Conservation (phyloP, 2,113 vertebrate genomes). For the Mesembrinibis cayennensis region DNA sequence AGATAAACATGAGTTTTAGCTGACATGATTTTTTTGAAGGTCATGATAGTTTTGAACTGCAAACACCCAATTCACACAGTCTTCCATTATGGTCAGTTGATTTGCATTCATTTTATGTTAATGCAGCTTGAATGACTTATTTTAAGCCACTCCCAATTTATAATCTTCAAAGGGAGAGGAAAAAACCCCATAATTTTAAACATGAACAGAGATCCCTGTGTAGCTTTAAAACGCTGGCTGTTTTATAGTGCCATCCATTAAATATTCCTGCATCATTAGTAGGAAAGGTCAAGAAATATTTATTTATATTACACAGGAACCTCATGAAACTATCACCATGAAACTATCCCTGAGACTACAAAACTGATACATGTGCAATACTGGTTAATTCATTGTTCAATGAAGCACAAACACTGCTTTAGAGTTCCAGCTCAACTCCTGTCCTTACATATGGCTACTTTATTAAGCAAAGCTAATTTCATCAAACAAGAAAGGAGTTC, state of each 20-base stretch:
- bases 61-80: neutral
- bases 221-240: neutral
- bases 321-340: slow-evolving; percentile 3
- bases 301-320: slow-evolving; percentile 27
- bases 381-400: neutral
- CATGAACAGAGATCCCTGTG: neutral
- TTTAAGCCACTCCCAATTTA: neutral
- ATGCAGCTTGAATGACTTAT: neutral
- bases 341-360: neutral
- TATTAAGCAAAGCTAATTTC: neutral
- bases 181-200: neutral
- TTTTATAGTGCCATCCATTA: neutral
- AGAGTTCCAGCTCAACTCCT: neutral
- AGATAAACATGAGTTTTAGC: neutral
- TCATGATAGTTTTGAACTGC: neutral
- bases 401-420: neutral
- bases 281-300: slow-evolving; percentile 43
- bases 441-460: neutral
- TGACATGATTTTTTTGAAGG: neutral
- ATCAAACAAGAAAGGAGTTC: neutral
- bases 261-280: neutral
- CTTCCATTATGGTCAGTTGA: neutral
- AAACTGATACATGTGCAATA: neutral
- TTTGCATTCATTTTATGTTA: neutral
- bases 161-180: neutral